Conservation (phyloP, 2,113 vertebrate species). For the Mormyrus lacerda region DNA sequence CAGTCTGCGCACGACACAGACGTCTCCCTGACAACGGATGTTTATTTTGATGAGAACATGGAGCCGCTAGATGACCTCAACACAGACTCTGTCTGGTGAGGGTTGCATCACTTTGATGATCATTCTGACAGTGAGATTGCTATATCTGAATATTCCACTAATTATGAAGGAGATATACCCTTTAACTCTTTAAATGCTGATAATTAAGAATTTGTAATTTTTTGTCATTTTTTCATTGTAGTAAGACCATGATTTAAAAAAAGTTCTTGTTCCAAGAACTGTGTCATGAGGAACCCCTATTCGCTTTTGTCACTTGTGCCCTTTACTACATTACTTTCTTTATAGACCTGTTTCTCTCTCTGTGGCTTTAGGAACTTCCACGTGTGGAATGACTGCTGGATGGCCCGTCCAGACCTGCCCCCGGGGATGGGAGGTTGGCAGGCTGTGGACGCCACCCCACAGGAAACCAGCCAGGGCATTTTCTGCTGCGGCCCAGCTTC, state of each 20-base stretch:
- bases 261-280: background rate
- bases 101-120: background rate
- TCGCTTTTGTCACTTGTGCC: background rate
- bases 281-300: background rate
- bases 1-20: slow-evolving; percentile 90
- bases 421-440: slow-evolving; percentile 74
- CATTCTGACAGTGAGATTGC: background rate
- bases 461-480: slow-evolving; percentile 83
- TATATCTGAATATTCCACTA: background rate
- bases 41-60: slow-evolving; percentile 80
- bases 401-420: slow-evolving; percentile 77
- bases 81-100: slow-evolving; percentile 82
- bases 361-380: slow-evolving; percentile 81
- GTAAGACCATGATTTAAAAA: background rate
- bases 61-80: slow-evolving; percentile 73
- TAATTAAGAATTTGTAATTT: background rate
- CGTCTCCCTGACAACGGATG: slow-evolving; percentile 80
- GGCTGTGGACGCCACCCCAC: slow-evolving; percentile 71
- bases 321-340: background rate
- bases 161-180: background rate
- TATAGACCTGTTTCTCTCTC: background rate
- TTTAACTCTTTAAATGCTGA: background rate
- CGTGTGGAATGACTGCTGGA: slow-evolving; percentile 91
- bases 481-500: slow-evolving; percentile 84
- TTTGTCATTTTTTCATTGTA: background rate